These are phyloP conservation scores for Frieseomelitta varia DNA, from an alignment of 1,140 invertebrate species.

Conservation along the genomic window DNA sequence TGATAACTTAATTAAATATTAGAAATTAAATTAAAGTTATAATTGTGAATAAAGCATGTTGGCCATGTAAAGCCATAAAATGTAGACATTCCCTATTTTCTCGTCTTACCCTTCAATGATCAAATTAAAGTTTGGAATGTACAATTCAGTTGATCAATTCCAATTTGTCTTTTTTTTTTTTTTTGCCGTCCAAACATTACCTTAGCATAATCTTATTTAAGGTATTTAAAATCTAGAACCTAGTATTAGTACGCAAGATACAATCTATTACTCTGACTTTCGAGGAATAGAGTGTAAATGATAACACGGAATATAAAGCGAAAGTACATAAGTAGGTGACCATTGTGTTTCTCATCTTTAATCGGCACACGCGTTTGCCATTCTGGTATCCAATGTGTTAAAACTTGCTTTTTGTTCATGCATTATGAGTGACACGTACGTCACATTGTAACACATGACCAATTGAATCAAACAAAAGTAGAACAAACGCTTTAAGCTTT, in stretches of 20 bases:
- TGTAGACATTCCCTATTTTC: not conserved
- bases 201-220: conserved; percentile 24
- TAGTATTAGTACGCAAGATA: conserved; percentile 13
- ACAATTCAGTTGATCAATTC: not conserved
- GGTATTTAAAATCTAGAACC: conserved; percentile 28
- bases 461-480: conserved; percentile 14
- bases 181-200: not conserved
- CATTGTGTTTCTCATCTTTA: not conserved
- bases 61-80: not conserved
- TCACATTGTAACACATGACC: conserved; percentile 7
- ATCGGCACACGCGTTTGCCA: not conserved
- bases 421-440: not conserved
- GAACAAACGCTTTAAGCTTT: not conserved
- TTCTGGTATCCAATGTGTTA: not conserved
- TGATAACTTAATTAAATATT: not conserved
- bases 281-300: not conserved
- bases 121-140: not conserved
- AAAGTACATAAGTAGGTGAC: not conserved
- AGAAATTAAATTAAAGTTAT: not conserved
- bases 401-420: not conserved
- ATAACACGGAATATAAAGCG: not conserved
- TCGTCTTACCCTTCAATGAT: not conserved
- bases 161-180: not conserved
- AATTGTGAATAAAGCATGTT: not conserved
- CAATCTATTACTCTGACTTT: not conserved